Conservation (phyloP, 2,113 vertebrate species). For the Bombycilla garrulus region DNA sequence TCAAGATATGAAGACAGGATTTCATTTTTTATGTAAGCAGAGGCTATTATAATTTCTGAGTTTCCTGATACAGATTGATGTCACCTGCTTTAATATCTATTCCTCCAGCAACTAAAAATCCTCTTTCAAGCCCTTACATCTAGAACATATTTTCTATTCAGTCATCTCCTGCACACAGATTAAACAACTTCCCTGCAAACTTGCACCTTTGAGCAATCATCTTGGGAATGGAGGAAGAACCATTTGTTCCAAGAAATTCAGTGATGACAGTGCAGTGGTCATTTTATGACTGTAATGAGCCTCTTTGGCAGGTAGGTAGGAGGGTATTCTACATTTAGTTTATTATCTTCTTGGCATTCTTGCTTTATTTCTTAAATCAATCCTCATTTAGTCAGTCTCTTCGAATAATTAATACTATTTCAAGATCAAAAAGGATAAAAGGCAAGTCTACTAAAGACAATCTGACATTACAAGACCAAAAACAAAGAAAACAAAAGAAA, state of each 20-base stretch:
- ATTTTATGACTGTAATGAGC: neutral
- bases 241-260: neutral
- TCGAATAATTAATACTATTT: constrained; percentile 13
- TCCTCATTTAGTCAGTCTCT: neutral
- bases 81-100: rapidly evolving
- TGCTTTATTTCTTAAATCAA: neutral
- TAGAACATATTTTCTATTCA: neutral
- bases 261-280: neutral
- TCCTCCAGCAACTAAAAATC: neutral
- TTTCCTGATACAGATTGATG: neutral
- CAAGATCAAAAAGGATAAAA: constrained; percentile 29
- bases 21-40: neutral
- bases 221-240: neutral
- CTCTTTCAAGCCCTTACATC: neutral
- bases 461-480: neutral
- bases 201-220: neutral
- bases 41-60: neutral
- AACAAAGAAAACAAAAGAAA: neutral
- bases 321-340: neutral
- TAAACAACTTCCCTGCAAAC: neutral
- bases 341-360: constrained; percentile 13
- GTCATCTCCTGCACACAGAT: neutral
- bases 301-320: neutral
- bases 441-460: neutral
- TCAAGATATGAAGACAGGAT: neutral